Base-by-base conservation (phyloP, 2,888 invertebrate species). In the Lasioglossum marginatum region DNA sequence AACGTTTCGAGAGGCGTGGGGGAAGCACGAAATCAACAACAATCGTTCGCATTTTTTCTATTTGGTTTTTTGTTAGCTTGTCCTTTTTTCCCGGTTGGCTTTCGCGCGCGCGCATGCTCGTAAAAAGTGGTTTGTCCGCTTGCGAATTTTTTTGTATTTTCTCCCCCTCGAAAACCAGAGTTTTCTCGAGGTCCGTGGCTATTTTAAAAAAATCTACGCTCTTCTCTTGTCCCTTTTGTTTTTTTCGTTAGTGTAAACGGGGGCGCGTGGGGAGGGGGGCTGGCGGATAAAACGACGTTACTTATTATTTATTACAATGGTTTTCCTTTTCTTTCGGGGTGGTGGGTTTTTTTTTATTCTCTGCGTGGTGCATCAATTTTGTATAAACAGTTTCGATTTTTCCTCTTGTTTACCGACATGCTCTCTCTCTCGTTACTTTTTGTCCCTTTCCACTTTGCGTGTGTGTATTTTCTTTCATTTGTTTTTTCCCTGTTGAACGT, bases 301-400 rank as follows among this genome's bases (percentile, higher is more conserved):
- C 34, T 82, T 75, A 31, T 78, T 79, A 63, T 45, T 71, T 70
- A 14, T 66, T 82, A 73, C 31, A 79, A 75, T 74, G 27, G 71
- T 57, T 76, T 85, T 70, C 40, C 48, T 86, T 86, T 74, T 77
- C 71, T 82, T 86, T 72, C 80, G 76, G 78, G 82, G 86, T 82
- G 87, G 87, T 80, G 87, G 78, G 80, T 57, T n/a, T 57, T 57
- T 57, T 57, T 57, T 57, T 74, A 72, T 85, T 77, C 43, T 48
- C 86, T 82, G n/a, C 27, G 43, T 27, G 77, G 78, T 82, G 82
- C 82, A 78, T 72, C 45, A 40, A 76, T 70, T 73, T 86, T 90
- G 57, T 57, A 88, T 86, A 92, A 91, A 90, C 88, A 83, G 87
- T 86, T 87, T 45, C 57, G 63, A 63, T 63, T 57, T 48, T 73